Percentiles rank a stretch among this genome's conserved stretches.
These are phyloP conservation scores for Nanorana parkeri DNA, from an alignment of 2,113 vertebrate genomes.

Conservation along the genomic window DNA sequence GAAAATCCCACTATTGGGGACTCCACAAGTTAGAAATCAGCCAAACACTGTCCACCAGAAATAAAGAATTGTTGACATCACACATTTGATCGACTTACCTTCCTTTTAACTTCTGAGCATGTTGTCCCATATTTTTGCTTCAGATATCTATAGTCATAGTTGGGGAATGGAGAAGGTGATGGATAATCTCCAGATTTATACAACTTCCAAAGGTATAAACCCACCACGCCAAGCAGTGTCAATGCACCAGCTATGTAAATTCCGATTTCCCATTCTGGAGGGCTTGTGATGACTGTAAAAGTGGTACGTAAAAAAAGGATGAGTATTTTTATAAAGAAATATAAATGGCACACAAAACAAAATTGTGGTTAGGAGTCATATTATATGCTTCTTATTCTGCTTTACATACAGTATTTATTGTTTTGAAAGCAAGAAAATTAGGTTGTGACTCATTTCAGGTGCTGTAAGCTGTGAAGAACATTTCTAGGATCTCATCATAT, in stretches of 20 bases:
- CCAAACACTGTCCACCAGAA: no score
- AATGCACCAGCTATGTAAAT: constrained; percentile 88
- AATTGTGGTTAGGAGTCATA: not conserved
- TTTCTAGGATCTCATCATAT: no score
- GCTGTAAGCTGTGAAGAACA: no score
- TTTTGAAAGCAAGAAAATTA: no score
- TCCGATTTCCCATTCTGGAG: constrained; percentile 90
- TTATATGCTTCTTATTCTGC: no score
- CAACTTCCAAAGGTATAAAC: constrained; percentile 93
- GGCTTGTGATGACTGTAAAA: constrained; percentile 81
- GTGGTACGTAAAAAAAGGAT: constrained; percentile 28
- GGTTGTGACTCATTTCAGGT: no score
- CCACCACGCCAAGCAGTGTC: constrained; percentile 82
- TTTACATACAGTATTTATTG: not conserved
- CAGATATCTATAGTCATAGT: constrained; percentile 95
- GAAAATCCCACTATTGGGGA: no score
- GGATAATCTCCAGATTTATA: constrained; percentile 93
- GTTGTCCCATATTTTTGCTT: constrained; percentile 92
- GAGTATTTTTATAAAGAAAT: constrained; percentile 20
- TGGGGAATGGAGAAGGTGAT: constrained; percentile 91
- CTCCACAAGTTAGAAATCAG: no score
- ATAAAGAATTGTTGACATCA: no score
- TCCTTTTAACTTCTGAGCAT: constrained; percentile 74
- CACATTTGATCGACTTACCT: constrained; percentile 73
- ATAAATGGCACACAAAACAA: constrained; percentile 20